A percentile compares a stretch with the other conserved stretches of the same genome.
These are phyloP conservation scores for Tryphoninae sp. DNA, from an alignment of 2,888 invertebrate genomes.

Conservation along the genomic window DNA sequence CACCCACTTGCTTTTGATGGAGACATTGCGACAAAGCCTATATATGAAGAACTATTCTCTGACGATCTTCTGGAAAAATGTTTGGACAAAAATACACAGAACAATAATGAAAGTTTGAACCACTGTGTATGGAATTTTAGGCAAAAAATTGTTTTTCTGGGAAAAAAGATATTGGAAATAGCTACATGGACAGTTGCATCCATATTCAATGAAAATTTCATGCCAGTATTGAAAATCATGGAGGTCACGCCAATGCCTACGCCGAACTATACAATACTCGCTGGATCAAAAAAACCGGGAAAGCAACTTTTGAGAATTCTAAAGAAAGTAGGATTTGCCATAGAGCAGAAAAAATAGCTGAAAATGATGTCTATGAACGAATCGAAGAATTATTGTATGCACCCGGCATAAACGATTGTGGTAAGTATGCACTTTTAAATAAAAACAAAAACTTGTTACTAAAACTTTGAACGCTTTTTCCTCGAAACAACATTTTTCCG, in stretches of 20 bases:
- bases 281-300: too few relatives aligned
- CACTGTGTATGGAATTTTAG: conserved; percentile 60
- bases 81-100: conserved; percentile 63
- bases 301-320: too few relatives aligned
- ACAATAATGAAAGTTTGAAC: conserved; percentile 66
- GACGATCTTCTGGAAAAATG: conserved; percentile 63
- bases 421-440: too few relatives aligned
- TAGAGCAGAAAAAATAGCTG: too few relatives aligned
- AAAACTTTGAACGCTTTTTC: too few relatives aligned
- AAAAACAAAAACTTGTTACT: too few relatives aligned
- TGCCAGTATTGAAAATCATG: conserved; percentile 59
- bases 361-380: too few relatives aligned
- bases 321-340: too few relatives aligned
- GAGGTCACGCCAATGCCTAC: conserved; percentile 18
- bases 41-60: conserved; percentile 56
- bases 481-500: too few relatives aligned
- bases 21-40: conserved; percentile 59
- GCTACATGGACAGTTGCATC: conserved; percentile 59
- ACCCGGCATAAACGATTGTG: too few relatives aligned
- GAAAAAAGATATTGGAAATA: conserved; percentile 64
- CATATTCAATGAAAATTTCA: conserved; percentile 65
- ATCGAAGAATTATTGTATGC: too few relatives aligned
- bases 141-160: conserved; percentile 63
- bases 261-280: too few relatives aligned
- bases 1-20: not conserved